A percentile compares a stretch with the other conserved stretches of the same genome.
Conservation (phyloP, 2,888 invertebrate genomes). For the Xanthorhoe spadicearia region DNA sequence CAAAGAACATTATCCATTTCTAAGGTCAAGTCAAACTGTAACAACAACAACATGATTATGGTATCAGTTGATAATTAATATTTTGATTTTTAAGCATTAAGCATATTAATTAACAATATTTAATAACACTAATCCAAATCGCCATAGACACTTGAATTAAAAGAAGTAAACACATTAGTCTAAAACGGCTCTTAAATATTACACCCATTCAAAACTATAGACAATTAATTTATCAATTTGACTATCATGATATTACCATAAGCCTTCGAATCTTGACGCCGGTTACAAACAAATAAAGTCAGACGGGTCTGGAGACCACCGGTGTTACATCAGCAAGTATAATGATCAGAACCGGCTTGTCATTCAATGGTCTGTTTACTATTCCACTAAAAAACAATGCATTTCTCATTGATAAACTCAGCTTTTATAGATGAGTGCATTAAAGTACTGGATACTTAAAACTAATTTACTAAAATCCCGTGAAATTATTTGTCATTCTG, state of each 20-base stretch:
- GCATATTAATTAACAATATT: no score
- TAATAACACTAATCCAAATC: no score
- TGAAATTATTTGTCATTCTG: no score
- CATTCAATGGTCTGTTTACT: conserved; percentile 56
- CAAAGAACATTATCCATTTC: no score
- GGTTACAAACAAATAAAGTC: conserved; percentile 72
- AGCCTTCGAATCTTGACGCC: conserved; percentile 42
- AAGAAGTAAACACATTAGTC: not conserved
- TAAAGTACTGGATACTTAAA: not conserved
- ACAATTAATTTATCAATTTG: not conserved
- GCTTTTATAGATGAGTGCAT: not conserved
- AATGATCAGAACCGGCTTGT: conserved; percentile 67
- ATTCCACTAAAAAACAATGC: conserved; percentile 9
- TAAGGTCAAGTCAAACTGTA: no score
- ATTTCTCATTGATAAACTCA: conserved; percentile 2
- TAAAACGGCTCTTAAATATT: not conserved
- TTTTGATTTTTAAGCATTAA: no score
- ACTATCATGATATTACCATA: conserved; percentile 45
- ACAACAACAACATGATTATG: no score
- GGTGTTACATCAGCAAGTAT: conserved; percentile 76
- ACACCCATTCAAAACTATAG: not conserved
- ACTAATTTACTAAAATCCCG: no score
- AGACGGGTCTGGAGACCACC: conserved; percentile 66
- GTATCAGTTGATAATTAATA: no score
- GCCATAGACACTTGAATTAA: no score